Conservation (phyloP, 1,140 invertebrate genomes). For the Euwallacea fornicatus region DNA sequence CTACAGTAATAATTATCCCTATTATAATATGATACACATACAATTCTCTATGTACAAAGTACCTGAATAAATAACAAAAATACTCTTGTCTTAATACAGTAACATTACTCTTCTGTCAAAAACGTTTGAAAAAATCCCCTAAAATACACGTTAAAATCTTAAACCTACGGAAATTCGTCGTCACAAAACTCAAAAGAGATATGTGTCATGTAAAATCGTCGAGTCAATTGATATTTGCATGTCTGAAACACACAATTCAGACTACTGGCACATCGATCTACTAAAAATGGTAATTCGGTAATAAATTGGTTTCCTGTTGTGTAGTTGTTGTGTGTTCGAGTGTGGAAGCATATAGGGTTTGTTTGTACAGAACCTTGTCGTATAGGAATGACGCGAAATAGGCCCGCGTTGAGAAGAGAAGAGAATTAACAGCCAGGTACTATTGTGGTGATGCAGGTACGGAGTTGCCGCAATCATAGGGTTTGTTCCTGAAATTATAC, state of each 20-base stretch:
- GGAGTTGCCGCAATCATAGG: constrained; percentile 18
- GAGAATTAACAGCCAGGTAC: constrained; percentile 40
- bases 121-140: constrained; percentile 1
- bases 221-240: too few relatives aligned
- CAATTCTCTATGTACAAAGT: constrained; percentile 10
- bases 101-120: constrained; percentile 11
- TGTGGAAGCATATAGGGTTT: too few relatives aligned
- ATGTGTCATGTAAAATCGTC: constrained; percentile 6
- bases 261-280: too few relatives aligned
- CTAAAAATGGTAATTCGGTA: too few relatives aligned
- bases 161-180: constrained; percentile 14
- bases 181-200: constrained; percentile 11
- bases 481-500: background rate
- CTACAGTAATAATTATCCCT: too few relatives aligned
- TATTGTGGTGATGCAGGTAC: constrained; percentile 45
- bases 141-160: constrained; percentile 14
- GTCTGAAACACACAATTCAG: too few relatives aligned
- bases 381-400: too few relatives aligned
- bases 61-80: constrained; percentile 33
- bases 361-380: too few relatives aligned
- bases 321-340: too few relatives aligned
- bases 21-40: too few relatives aligned
- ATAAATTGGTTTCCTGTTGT: too few relatives aligned
- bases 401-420: too few relatives aligned
- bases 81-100: constrained; percentile 15